These are phyloP conservation scores for Semnornis frantzii DNA, from an alignment of 2,113 vertebrate genomes.

Conservation along the genomic window DNA sequence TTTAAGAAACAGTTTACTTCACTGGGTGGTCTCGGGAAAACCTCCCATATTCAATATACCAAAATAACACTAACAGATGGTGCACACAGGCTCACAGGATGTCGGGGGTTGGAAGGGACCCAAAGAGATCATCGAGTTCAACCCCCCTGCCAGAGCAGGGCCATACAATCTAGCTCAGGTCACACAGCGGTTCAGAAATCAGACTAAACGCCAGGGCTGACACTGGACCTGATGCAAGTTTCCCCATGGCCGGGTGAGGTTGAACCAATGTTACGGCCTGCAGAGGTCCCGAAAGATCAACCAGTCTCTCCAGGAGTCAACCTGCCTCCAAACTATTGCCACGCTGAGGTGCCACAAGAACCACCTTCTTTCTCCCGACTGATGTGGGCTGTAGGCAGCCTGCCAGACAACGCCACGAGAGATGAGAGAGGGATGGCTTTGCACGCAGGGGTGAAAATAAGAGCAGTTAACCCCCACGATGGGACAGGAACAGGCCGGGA, in stretches of 20 bases:
- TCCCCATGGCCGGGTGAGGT: background rate
- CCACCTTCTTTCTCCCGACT: background rate
- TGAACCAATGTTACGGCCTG: rapidly evolving
- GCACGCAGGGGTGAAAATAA: rapidly evolving
- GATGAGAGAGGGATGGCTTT: background rate
- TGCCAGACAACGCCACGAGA: background rate
- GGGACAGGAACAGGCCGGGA: background rate
- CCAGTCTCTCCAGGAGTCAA: background rate
- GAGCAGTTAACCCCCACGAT: rapidly evolving
- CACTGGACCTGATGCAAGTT: background rate
- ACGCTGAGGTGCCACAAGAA: background rate
- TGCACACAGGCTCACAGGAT: too few relatives aligned
- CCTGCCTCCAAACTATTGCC: background rate
- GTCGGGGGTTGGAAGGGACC: too few relatives aligned
- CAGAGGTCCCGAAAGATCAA: background rate
- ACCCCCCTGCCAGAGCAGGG: too few relatives aligned
- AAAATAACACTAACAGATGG: background rate
- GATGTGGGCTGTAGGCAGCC: background rate
- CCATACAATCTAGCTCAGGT: too few relatives aligned
- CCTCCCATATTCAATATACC: rapidly evolving
- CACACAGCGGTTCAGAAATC: background rate
- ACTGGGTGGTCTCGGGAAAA: background rate
- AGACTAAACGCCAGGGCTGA: background rate
- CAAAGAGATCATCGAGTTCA: too few relatives aligned
- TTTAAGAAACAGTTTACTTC: background rate